A percentile compares a stretch with the other conserved stretches of the same genome.
Evolutionary conservation across 1,140 invertebrate species (phyloP).

Genomic region (Leptonema lineaticorne): DNA sequence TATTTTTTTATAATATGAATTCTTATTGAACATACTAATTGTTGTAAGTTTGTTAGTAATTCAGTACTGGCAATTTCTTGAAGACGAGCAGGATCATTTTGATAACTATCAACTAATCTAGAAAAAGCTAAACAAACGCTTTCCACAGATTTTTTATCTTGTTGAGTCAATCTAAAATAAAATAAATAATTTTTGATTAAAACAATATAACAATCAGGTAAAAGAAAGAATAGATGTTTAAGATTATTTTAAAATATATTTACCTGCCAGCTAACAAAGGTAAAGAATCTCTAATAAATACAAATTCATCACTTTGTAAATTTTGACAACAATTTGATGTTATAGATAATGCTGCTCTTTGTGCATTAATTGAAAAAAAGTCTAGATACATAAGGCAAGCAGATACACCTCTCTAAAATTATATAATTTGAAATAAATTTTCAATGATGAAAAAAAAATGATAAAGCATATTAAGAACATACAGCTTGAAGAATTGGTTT

Average conservation of each 20-base stretch:
- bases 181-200: background rate
- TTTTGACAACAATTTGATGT: constrained; percentile 97
- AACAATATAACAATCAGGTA: background rate
- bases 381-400: constrained; percentile 95
- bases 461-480: constrained; percentile 45
- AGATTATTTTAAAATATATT: constrained; percentile 2
- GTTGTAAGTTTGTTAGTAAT: constrained; percentile 89
- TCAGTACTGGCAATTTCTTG: constrained; percentile 95
- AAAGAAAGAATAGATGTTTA: background rate
- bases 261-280: constrained; percentile 75
- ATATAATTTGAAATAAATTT: background rate
- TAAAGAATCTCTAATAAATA: constrained; percentile 86
- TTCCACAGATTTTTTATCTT: constrained; percentile 97
- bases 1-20: background rate
- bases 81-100: constrained; percentile 84
- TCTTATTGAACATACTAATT: constrained; percentile 62
- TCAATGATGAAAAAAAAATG: background rate
- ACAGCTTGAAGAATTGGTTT: constrained; percentile 95
- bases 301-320: constrained; percentile 89
- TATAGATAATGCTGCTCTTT: constrained; percentile 90
- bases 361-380: constrained; percentile 96
- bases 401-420: constrained; percentile 80
- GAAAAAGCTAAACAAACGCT: constrained; percentile 95
- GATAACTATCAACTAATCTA: constrained; percentile 94
- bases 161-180: constrained; percentile 74